Evolutionary conservation across 53 echinoderm and acorn worm genomes (phyloP).

Genomic region (Paracentrotus lividus): DNA sequence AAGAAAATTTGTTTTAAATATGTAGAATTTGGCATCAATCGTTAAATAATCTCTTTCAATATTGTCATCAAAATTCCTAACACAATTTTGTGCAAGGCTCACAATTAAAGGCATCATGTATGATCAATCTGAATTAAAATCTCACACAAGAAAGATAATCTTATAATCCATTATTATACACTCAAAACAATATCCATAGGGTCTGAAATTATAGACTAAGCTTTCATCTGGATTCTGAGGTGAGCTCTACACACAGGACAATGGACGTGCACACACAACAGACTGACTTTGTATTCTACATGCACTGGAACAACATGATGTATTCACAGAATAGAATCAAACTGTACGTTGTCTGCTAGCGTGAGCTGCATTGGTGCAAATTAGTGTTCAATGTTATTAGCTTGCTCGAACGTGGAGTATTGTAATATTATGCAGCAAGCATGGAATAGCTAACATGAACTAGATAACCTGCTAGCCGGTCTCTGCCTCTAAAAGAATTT

Average conservation of each 20-base stretch:
- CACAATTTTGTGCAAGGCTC: too few relatives aligned
- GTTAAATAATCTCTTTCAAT: too few relatives aligned
- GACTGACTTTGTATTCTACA: not conserved
- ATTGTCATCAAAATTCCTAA: too few relatives aligned
- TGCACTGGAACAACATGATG: not conserved
- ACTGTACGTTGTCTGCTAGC: not conserved
- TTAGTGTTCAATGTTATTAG: not conserved
- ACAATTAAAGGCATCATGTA: too few relatives aligned
- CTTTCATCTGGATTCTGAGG: too few relatives aligned
- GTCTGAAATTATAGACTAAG: constrained; percentile 3
- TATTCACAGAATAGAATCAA: not conserved
- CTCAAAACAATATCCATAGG: not conserved
- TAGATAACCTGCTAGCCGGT: not conserved
- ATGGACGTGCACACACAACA: not conserved
- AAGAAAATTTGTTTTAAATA: too few relatives aligned
- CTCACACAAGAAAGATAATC: too few relatives aligned
- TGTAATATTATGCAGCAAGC: not conserved
- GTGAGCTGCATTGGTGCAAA: not conserved
- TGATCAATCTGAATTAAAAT: too few relatives aligned
- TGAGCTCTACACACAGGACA: not conserved
- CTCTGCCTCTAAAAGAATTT: not conserved
- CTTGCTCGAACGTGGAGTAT: not conserved
- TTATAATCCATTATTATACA: too few relatives aligned
- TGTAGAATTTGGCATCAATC: too few relatives aligned
- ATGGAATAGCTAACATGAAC: too few relatives aligned